Percentiles rank a stretch among this genome's conserved stretches.
These are phyloP conservation scores for Galagoides demidoff DNA, from an alignment of 2,797 vertebrate genomes.

Conservation along the genomic window DNA sequence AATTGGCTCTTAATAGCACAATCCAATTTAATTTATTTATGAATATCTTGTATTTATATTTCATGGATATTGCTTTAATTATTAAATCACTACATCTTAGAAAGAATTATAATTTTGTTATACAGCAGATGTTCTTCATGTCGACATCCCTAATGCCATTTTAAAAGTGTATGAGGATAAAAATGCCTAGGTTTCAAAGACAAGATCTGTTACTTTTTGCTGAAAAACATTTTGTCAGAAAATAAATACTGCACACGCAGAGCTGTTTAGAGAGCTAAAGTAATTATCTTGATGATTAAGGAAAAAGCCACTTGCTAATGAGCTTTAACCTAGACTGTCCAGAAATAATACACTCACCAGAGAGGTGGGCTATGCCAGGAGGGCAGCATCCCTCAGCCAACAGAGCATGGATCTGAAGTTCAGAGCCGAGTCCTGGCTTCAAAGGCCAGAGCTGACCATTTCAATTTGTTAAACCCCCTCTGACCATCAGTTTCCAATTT, in stretches of 20 bases:
- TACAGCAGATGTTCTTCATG: conserved; percentile 52
- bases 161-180: conserved; percentile 37
- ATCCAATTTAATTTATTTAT: conserved; percentile 77
- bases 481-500: neutral
- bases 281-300: neutral
- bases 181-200: conserved; percentile 54
- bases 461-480: neutral
- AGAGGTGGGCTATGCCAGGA: neutral
- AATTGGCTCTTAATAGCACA: conserved; percentile 73
- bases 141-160: conserved; percentile 44
- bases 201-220: conserved; percentile 50
- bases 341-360: neutral
- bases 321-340: neutral
- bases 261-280: conserved; percentile 22
- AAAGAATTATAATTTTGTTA: conserved; percentile 70
- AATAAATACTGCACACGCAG: neutral
- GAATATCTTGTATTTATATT: conserved; percentile 70
- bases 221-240: conserved; percentile 42
- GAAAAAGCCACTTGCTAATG: neutral
- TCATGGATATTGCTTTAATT: conserved; percentile 74
- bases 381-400: neutral
- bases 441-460: neutral
- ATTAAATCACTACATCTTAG: conserved; percentile 76
- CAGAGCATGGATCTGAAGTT: neutral
- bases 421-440: neutral